Conservation (phyloP, 1,140 invertebrate genomes). For the Bombus superbus region DNA sequence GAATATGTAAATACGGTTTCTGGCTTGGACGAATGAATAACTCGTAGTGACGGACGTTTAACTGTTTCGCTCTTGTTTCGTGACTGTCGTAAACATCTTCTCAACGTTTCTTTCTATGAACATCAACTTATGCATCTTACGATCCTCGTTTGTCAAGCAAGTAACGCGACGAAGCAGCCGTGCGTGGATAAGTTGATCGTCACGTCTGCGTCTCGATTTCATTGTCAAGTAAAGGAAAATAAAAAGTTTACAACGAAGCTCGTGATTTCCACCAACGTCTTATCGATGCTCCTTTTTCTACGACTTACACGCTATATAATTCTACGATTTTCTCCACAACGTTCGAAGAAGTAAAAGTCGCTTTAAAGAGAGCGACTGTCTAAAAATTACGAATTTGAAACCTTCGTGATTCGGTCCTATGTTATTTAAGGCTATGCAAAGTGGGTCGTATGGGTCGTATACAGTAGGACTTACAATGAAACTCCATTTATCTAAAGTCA, state of each 20-base stretch:
- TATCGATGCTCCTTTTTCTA: too few species aligned
- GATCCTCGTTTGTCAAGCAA: neutral
- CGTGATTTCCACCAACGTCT: too few species aligned
- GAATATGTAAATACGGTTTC: slow-evolving; percentile 30
- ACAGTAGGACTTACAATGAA: too few species aligned
- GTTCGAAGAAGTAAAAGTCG: too few species aligned
- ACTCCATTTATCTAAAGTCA: neutral
- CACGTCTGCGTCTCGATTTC: neutral
- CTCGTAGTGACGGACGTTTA: neutral
- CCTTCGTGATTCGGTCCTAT: too few species aligned
- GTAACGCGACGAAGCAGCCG: neutral
- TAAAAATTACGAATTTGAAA: too few species aligned
- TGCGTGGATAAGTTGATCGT: neutral
- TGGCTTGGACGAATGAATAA: neutral
- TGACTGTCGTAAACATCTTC: neutral
- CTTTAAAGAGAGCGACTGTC: too few species aligned
- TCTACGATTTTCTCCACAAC: too few species aligned
- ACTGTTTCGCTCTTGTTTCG: neutral
- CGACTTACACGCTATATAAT: too few species aligned
- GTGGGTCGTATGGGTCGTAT: too few species aligned
- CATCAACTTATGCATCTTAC: neutral
- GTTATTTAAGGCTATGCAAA: too few species aligned
- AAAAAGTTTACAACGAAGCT: too few species aligned
- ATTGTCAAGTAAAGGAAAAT: neutral
- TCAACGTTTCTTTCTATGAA: neutral